These are phyloP conservation scores for Eumerus sabulonum DNA, from an alignment of 2,888 invertebrate genomes.

Conservation along the genomic window DNA sequence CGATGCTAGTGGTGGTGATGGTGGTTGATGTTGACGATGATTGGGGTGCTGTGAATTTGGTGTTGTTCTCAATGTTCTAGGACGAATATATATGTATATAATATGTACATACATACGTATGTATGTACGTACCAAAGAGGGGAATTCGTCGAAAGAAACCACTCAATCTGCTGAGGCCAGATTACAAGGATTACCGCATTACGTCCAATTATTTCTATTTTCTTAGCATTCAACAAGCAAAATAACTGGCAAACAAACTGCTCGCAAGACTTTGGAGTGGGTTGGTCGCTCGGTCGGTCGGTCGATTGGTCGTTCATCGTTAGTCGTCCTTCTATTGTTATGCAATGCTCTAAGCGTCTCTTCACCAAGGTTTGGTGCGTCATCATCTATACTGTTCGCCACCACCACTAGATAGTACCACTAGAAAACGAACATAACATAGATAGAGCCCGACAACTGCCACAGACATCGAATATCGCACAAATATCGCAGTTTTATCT, in stretches of 20 bases:
- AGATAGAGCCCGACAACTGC: neutral
- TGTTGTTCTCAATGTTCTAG: constrained; percentile 31
- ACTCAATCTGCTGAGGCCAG: constrained; percentile 68
- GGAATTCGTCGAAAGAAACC: constrained; percentile 48
- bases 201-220: constrained; percentile 71
- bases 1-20: neutral
- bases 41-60: constrained; percentile 21
- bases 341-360: constrained; percentile 48
- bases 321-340: constrained; percentile 41
- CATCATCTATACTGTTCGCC: constrained; percentile 45
- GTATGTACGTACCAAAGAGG: neutral
- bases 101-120: too few relatives aligned
- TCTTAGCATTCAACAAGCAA: constrained; percentile 70
- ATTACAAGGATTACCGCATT: constrained; percentile 72
- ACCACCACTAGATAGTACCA: neutral
- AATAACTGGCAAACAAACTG: constrained; percentile 67
- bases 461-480: constrained; percentile 8
- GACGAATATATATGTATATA: constrained; percentile 27
- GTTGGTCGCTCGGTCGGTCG: neutral
- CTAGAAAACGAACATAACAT: too few relatives aligned
- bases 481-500: constrained; percentile 42
- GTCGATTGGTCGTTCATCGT: neutral
- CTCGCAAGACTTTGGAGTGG: constrained; percentile 52
- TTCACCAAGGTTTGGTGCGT: constrained; percentile 53
- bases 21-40: constrained; percentile 12